These are phyloP conservation scores for Byasa hedistus DNA, from an alignment of 2,888 invertebrate genomes.

Conservation along the genomic window DNA sequence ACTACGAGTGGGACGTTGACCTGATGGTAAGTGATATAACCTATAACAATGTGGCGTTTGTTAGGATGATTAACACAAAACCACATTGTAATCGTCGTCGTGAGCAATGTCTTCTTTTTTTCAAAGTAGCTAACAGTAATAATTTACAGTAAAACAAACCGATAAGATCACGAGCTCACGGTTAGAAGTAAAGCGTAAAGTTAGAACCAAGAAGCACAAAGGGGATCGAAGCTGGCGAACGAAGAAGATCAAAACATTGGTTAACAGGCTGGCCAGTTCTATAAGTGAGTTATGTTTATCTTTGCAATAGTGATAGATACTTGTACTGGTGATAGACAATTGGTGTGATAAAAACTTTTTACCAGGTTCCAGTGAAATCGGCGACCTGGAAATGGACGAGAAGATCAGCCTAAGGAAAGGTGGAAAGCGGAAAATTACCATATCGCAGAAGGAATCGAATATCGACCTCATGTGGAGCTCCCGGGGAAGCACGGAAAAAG, in stretches of 20 bases:
- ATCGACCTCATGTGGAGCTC: conserved; percentile 47
- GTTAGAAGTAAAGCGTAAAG: conserved; percentile 19
- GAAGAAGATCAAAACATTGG: conserved; percentile 44
- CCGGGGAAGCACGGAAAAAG: conserved; percentile 41
- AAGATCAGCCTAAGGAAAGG: conserved; percentile 29
- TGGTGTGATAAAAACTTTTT: not conserved
- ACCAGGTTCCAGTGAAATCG: conserved; percentile 46
- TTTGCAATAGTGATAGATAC: not conserved
- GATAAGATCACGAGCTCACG: conserved; percentile 30
- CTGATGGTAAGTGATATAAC: no score
- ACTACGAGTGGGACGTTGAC: no score
- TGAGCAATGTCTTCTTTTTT: no score
- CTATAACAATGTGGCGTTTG: no score
- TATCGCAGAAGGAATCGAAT: conserved; percentile 40
- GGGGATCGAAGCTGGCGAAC: conserved; percentile 38
- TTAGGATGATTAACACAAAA: no score
- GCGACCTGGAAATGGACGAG: conserved; percentile 37
- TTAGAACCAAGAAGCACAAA: conserved; percentile 21
- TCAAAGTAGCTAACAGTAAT: not conserved
- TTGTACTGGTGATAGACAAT: not conserved
- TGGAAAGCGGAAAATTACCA: conserved; percentile 39
- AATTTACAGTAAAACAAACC: conserved; percentile 32
- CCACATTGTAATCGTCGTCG: no score
- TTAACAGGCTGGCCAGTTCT: conserved; percentile 46
- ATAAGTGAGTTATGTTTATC: conserved; percentile 44